Conservation (phyloP, 2,113 vertebrate genomes). For the Elephantulus edwardii region DNA sequence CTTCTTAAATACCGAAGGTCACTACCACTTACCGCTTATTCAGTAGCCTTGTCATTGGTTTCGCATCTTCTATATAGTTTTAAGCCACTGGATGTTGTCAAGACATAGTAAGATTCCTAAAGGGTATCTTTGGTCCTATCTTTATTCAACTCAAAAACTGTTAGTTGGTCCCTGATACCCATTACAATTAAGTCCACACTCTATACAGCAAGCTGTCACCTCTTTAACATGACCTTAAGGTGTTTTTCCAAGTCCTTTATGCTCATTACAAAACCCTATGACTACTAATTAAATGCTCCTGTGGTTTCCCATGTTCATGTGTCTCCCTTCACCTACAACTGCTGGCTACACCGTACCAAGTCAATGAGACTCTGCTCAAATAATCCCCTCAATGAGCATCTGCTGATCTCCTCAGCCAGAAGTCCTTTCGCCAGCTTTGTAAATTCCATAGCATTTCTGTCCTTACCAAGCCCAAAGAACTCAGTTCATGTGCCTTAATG, state of each 20-base stretch:
- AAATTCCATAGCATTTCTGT: not conserved
- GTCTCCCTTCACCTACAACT: not conserved
- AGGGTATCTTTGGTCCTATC: not conserved
- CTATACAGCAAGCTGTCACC: not conserved
- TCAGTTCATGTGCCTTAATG: not conserved
- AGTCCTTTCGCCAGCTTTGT: not conserved
- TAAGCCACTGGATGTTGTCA: not conserved
- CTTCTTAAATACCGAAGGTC: not conserved
- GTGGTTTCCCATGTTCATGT: not conserved
- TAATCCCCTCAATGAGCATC: not conserved
- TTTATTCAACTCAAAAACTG: not conserved
- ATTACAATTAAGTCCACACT: not conserved
- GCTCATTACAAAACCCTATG: not conserved
- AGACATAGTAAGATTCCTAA: not conserved
- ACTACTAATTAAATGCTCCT: not conserved
- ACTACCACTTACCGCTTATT: not conserved
- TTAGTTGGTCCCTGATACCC: not conserved
- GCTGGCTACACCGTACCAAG: not conserved
- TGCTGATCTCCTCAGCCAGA: not conserved
- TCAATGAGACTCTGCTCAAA: not conserved
- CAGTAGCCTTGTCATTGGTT: not conserved
- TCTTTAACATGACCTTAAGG: not conserved
- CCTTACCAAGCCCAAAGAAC: not conserved
- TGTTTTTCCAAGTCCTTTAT: not conserved
- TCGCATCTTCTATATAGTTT: not conserved